These are phyloP conservation scores for Tenthredo notha DNA, from an alignment of 2,888 invertebrate genomes.

Conservation along the genomic window DNA sequence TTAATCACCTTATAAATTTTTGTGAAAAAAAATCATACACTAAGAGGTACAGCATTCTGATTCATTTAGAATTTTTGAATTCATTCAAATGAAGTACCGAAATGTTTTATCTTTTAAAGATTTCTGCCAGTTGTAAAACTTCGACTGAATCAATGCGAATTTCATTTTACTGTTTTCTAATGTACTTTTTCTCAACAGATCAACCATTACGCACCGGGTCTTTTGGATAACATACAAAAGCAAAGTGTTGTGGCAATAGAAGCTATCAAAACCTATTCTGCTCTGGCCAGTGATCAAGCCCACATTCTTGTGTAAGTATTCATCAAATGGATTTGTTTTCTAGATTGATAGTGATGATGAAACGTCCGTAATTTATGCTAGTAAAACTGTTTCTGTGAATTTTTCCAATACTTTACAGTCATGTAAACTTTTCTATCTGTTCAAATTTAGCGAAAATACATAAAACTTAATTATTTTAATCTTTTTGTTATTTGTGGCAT, in stretches of 20 bases:
- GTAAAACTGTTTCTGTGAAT: not conserved
- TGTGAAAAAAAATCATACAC: not conserved
- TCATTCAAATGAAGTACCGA: not conserved
- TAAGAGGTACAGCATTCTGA: not conserved
- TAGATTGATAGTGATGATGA: not conserved
- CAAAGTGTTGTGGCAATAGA: conserved; percentile 75
- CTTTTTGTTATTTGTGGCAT: not conserved
- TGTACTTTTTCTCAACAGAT: conserved; percentile 78
- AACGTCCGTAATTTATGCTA: not conserved
- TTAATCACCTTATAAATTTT: not conserved
- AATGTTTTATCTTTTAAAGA: conserved; percentile 6
- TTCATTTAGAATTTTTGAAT: not conserved
- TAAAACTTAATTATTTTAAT: not conserved
- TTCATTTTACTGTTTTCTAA: conserved; percentile 50
- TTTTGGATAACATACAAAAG: conserved; percentile 82
- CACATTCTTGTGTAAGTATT: conserved; percentile 90
- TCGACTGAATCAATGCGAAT: not conserved
- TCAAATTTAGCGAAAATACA: not conserved
- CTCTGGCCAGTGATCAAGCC: conserved; percentile 71
- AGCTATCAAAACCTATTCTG: conserved; percentile 67
- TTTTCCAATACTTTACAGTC: not conserved
- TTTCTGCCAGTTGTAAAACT: not conserved
- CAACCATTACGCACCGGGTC: conserved; percentile 87
- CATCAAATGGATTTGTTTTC: not conserved
- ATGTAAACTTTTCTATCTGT: not conserved